Percentiles rank a stretch among this genome's conserved stretches.
phyloP scores from a whole-genome alignment of 35 echinoderm and acorn worm species.

The Ophioderma brevispina region DNA sequence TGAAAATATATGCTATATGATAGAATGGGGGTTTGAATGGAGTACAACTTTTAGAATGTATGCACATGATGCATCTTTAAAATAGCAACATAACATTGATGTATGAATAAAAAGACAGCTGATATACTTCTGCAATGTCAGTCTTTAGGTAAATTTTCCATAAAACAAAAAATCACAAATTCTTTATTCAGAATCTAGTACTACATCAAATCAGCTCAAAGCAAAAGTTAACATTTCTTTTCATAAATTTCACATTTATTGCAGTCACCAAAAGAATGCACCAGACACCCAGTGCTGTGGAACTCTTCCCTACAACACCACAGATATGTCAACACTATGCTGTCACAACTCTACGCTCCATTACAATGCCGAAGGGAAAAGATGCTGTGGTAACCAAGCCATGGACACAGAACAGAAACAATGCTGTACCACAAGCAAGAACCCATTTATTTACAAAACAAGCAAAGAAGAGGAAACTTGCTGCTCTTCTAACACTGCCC shows the following conservation, averaged over 20 bases:
- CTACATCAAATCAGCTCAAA: not conserved
- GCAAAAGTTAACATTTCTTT: no score
- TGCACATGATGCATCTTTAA: no score
- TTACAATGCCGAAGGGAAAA: not conserved
- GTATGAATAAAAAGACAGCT: no score
- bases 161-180: not conserved
- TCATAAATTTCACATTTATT: no score
- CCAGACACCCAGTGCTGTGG: conserved; percentile 48
- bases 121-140: no score
- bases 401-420: not conserved
- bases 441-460: not conserved
- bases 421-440: not conserved
- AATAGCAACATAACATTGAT: no score
- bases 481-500: not conserved
- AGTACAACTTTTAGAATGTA: no score
- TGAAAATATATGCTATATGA: no score
- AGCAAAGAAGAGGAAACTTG: not conserved
- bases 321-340: not conserved
- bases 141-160: not conserved
- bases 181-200: not conserved
- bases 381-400: conserved; percentile 38
- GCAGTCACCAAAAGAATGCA: conserved; percentile 19
- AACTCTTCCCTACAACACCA: conserved; percentile 29
- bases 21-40: no score
- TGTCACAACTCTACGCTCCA: conserved; percentile 24